phyloP scores from a whole-genome alignment of 2,888 invertebrate species.

The Sphinx pinastri region DNA sequence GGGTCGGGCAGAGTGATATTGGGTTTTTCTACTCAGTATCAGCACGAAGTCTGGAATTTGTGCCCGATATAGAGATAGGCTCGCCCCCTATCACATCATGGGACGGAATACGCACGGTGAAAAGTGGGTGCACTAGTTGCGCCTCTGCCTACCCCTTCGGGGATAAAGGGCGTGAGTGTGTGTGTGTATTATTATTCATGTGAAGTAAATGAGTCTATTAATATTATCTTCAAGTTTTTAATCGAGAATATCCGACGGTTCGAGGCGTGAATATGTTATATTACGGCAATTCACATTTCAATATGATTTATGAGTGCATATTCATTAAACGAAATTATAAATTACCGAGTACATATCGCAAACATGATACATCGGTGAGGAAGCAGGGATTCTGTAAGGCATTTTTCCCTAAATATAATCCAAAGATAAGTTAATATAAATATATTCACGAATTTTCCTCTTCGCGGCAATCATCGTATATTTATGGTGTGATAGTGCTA shows the following conservation, averaged over 20 bases:
- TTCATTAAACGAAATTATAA: slow-evolving; percentile 1
- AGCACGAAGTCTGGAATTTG: too few relatives aligned
- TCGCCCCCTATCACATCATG: too few relatives aligned
- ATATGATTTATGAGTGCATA: slow-evolving; percentile 2
- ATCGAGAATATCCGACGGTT: background rate
- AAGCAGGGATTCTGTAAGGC: background rate
- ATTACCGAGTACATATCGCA: background rate
- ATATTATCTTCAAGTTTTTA: slow-evolving; percentile 10
- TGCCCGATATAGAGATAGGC: too few relatives aligned
- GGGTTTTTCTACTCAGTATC: too few relatives aligned
- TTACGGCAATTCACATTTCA: background rate
- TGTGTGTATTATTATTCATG: slow-evolving; percentile 4
- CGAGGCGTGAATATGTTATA: background rate
- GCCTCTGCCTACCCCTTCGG: too few relatives aligned
- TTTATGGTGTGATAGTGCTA: slow-evolving; percentile 27
- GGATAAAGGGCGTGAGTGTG: too few relatives aligned
- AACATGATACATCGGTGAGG: slow-evolving; percentile 1
- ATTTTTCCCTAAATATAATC: background rate
- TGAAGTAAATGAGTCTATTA: slow-evolving; percentile 8
- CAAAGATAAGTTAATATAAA: slow-evolving; percentile 19
- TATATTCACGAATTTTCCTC: slow-evolving; percentile 15
- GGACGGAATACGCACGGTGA: too few relatives aligned
- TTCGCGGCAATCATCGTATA: background rate
- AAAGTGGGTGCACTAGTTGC: too few relatives aligned
- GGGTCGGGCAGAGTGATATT: too few relatives aligned